Conservation (phyloP, 2,888 invertebrate genomes). For the Lamellibrachia columna region DNA sequence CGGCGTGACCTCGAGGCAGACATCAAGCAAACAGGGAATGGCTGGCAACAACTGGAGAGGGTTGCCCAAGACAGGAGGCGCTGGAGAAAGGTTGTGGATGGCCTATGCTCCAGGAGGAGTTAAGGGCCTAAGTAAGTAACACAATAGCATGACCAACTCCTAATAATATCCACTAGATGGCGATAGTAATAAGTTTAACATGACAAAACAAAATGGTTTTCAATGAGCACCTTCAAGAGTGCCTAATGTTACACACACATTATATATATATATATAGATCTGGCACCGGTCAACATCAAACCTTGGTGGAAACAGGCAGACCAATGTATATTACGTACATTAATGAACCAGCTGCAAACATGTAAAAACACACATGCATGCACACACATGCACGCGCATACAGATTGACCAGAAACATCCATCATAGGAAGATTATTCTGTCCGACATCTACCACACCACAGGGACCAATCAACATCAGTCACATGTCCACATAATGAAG, state of each 20-base stretch:
- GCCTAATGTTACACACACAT: neutral
- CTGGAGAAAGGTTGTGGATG: no score
- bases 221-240: neutral
- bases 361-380: neutral
- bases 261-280: neutral
- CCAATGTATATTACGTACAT: neutral
- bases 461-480: neutral
- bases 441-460: neutral
- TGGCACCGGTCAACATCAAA: neutral
- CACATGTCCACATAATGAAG: neutral
- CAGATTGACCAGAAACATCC: neutral
- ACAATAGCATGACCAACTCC: neutral
- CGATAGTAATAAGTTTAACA: no score
- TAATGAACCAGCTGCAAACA: neutral
- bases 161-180: neutral
- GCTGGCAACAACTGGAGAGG: no score
- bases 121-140: neutral
- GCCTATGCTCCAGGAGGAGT: neutral
- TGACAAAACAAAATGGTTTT: neutral
- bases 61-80: no score
- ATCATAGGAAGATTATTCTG: neutral
- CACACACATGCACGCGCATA: neutral
- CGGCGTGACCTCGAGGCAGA: no score
- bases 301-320: neutral
- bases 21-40: no score